Conservation (phyloP, 2,113 vertebrate genomes). For the Microtus ochrogaster region DNA sequence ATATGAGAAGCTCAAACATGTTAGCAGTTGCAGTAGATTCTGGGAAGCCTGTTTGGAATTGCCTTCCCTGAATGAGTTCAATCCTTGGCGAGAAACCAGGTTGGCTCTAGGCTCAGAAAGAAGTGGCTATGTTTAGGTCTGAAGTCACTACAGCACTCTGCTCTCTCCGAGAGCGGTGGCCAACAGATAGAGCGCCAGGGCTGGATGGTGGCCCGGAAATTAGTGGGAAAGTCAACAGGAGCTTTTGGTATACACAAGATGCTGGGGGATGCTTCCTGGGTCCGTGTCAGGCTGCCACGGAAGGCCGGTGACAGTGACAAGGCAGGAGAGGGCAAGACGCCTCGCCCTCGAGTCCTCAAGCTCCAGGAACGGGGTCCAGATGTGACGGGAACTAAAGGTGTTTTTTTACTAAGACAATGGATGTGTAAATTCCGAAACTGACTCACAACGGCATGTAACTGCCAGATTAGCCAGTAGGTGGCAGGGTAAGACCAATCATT, state of each 20-base stretch:
- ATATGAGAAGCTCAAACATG: background rate
- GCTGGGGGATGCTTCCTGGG: too few species aligned
- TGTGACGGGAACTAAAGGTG: background rate
- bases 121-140: background rate
- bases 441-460: background rate
- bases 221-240: background rate
- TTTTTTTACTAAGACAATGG: background rate
- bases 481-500: constrained; percentile 68
- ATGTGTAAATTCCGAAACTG: background rate
- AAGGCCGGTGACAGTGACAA: background rate
- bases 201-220: background rate
- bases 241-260: fast-evolving
- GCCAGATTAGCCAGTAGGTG: constrained; percentile 70
- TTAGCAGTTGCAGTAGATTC: background rate
- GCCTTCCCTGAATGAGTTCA: background rate
- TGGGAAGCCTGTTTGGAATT: background rate
- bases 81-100: background rate
- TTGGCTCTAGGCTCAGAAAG: background rate
- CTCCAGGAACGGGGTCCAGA: background rate
- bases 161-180: fast-evolving
- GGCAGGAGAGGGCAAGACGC: too few species aligned
- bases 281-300: background rate
- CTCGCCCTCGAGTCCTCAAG: background rate
- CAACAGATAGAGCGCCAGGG: background rate
- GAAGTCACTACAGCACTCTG: background rate